Evolutionary conservation across 2,888 invertebrate species (phyloP).

Genomic region (Stenoptilia bipunctidactyla): DNA sequence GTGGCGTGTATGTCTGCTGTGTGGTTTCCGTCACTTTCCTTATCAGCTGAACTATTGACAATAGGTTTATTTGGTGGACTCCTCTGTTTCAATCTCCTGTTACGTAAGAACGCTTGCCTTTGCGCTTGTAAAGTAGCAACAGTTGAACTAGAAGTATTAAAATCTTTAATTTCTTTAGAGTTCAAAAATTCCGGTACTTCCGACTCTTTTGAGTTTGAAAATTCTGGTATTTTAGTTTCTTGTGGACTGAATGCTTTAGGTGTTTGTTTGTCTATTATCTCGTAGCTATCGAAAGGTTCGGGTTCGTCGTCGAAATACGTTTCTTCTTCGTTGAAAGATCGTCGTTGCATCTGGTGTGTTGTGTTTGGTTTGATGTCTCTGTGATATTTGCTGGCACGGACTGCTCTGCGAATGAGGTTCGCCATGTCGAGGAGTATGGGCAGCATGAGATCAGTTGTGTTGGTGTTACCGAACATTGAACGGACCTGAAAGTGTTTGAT

Average conservation of each 20-base stretch:
- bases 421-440: constrained; percentile 77
- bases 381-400: constrained; percentile 44
- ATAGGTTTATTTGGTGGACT: too few species aligned
- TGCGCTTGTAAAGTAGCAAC: too few species aligned
- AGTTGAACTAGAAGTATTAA: too few species aligned
- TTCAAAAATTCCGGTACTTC: too few species aligned
- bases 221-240: background rate
- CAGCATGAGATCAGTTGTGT: constrained; percentile 69
- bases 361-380: constrained; percentile 33
- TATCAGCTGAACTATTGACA: too few species aligned
- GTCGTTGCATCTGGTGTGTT: constrained; percentile 39
- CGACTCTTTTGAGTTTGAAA: too few species aligned
- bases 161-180: too few species aligned
- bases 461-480: constrained; percentile 70
- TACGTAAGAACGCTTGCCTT: too few species aligned
- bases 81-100: too few species aligned
- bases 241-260: constrained; percentile 27
- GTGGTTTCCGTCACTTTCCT: too few species aligned
- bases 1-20: too few species aligned
- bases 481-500: constrained; percentile 73
- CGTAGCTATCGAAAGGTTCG: constrained; percentile 36
- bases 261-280: constrained; percentile 18
- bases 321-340: constrained; percentile 45
- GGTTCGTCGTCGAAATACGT: constrained; percentile 35
- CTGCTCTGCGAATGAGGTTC: constrained; percentile 69